Conservation (phyloP, 2,113 vertebrate genomes). For the Panthera leo region DNA sequence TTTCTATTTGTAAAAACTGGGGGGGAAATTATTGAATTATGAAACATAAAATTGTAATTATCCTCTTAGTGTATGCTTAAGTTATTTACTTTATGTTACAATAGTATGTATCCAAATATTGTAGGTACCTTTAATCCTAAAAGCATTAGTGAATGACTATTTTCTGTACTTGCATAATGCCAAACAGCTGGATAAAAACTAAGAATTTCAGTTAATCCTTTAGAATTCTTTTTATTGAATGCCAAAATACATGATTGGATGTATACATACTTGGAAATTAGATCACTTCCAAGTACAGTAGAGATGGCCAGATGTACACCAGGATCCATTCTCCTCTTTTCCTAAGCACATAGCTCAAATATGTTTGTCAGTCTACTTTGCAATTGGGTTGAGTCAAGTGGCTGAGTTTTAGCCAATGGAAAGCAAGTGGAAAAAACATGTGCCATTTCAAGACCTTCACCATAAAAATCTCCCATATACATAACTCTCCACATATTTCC, state of each 20-base stretch:
- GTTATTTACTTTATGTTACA: slow-evolving; percentile 13
- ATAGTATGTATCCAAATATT: neutral
- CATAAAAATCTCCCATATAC: neutral
- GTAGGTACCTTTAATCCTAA: neutral
- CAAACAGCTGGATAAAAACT: slow-evolving; percentile 28
- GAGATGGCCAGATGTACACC: neutral
- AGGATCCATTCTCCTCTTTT: neutral
- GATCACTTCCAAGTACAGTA: neutral
- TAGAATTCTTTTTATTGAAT: neutral
- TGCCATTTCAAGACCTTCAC: neutral
- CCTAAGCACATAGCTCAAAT: neutral
- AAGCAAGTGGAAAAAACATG: neutral
- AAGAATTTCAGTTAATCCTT: neutral
- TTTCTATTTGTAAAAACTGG: slow-evolving; percentile 63
- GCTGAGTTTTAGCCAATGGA: neutral
- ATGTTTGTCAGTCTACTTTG: neutral
- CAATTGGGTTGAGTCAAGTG: neutral
- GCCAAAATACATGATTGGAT: neutral
- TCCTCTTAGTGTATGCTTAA: slow-evolving; percentile 8
- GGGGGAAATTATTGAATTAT: slow-evolving; percentile 40
- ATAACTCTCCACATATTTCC: neutral
- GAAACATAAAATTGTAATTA: slow-evolving; percentile 50
- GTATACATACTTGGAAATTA: neutral
- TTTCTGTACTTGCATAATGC: neutral
- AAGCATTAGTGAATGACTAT: neutral